Percentiles rank a stretch among this genome's conserved stretches.
phyloP scores from a whole-genome alignment of 2,113 vertebrate species.

The Chaetops frenatus region DNA sequence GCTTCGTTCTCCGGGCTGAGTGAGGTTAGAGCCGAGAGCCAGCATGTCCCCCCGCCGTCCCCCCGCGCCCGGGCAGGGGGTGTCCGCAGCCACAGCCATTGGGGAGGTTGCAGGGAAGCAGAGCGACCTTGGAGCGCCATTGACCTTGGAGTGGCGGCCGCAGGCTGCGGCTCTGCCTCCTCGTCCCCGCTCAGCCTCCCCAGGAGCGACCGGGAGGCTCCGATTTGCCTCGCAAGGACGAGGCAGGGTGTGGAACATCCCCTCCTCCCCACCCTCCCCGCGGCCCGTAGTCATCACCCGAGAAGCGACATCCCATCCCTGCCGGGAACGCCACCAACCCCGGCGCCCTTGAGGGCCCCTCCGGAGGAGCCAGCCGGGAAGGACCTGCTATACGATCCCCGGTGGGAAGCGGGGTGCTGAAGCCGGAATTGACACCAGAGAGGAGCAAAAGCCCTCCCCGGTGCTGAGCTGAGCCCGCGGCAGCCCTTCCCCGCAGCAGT shows the following conservation, averaged over 20 bases:
- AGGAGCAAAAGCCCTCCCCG: neutral
- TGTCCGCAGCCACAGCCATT: neutral
- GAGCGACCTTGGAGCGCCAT: neutral
- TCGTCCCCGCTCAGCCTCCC: neutral
- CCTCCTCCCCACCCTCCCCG: too few species aligned
- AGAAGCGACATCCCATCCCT: neutral
- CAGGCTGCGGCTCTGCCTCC: neutral
- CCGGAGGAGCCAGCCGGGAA: neutral
- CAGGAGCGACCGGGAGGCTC: neutral
- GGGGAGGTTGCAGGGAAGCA: neutral
- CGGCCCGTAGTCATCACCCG: neutral
- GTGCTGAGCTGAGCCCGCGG: neutral
- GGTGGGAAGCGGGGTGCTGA: neutral
- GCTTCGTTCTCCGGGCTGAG: neutral
- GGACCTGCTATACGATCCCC: neutral
- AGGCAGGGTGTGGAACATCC: neutral
- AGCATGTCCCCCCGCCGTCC: neutral
- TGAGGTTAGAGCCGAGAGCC: neutral
- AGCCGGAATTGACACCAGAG: neutral
- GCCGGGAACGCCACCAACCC: neutral
- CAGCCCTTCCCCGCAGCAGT: fast-evolving
- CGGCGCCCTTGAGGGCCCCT: neutral
- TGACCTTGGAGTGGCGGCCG: neutral
- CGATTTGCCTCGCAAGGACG: neutral
- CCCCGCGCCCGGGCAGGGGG: neutral